Percentiles rank a stretch among this genome's conserved stretches.
These are phyloP conservation scores for Ceratosolen solmsi DNA, from an alignment of 1,140 invertebrate species.

Conservation along the genomic window DNA sequence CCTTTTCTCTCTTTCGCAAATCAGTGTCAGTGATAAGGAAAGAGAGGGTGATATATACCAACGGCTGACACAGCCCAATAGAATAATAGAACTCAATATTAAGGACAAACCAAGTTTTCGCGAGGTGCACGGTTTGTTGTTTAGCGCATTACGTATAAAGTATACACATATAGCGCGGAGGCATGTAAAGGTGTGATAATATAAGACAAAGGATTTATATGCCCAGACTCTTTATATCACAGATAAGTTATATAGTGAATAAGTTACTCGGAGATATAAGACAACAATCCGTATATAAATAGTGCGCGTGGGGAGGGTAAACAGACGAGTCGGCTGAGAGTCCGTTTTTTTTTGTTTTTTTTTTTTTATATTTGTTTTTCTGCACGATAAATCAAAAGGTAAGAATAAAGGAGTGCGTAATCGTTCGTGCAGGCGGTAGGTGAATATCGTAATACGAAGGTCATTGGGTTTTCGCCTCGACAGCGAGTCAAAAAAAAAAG, in stretches of 20 bases:
- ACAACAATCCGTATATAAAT: not conserved
- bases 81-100: not conserved
- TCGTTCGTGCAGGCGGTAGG: not conserved
- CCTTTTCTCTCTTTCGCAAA: constrained; percentile 5
- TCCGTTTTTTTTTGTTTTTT: no score
- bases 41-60: constrained; percentile 28
- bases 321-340: no score
- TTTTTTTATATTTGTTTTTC: no score
- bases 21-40: constrained; percentile 23
- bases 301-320: not conserved
- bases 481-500: not conserved
- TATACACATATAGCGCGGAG: not conserved
- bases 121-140: not conserved
- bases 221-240: not conserved
- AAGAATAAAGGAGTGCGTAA: not conserved
- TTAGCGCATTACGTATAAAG: no score
- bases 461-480: not conserved
- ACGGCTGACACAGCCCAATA: not conserved
- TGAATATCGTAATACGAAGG: not conserved
- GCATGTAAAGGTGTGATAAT: not conserved
- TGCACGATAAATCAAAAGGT: not conserved
- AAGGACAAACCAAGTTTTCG: not conserved
- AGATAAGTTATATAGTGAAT: not conserved
- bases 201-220: not conserved
- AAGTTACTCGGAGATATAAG: not conserved